Evolutionary conservation across 2,888 invertebrate genomes (phyloP).

Genomic region (Eremobia ochroleuca): DNA sequence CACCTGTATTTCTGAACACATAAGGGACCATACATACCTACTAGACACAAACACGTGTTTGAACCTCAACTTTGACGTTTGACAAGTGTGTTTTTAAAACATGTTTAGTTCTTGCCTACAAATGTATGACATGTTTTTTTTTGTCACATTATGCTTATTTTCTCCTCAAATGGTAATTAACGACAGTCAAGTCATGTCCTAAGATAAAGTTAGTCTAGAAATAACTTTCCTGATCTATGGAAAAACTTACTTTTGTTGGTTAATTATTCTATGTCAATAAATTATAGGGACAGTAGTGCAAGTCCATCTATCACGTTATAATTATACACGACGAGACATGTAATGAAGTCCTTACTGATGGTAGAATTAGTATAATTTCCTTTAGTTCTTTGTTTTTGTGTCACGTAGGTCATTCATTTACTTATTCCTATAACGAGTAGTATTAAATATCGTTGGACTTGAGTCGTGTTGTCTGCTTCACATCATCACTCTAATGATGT

Average conservation of each 20-base stretch:
- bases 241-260: slow-evolving; percentile 25
- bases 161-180: slow-evolving; percentile 22
- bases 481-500: not conserved
- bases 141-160: slow-evolving; percentile 4
- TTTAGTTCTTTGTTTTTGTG: slow-evolving; percentile 25
- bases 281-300: slow-evolving; percentile 50
- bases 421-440: not conserved
- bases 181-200: slow-evolving; percentile 22
- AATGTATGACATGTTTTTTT: slow-evolving; percentile 23
- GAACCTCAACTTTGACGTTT: slow-evolving; percentile 48
- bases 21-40: slow-evolving; percentile 47
- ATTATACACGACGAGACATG: slow-evolving; percentile 29
- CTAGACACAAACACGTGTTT: slow-evolving; percentile 39
- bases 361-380: slow-evolving; percentile 29
- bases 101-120: slow-evolving; percentile 30
- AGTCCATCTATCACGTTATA: slow-evolving; percentile 32
- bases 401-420: slow-evolving; percentile 3
- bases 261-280: slow-evolving; percentile 47
- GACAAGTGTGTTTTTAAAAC: slow-evolving; percentile 38
- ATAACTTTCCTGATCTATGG: slow-evolving; percentile 11
- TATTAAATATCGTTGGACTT: not conserved
- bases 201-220: slow-evolving; percentile 19
- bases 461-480: not conserved
- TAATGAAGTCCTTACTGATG: slow-evolving; percentile 45
- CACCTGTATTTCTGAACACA: slow-evolving; percentile 69